phyloP scores from a whole-genome alignment of 2,888 invertebrate genomes.

The Trichacis sp. region DNA sequence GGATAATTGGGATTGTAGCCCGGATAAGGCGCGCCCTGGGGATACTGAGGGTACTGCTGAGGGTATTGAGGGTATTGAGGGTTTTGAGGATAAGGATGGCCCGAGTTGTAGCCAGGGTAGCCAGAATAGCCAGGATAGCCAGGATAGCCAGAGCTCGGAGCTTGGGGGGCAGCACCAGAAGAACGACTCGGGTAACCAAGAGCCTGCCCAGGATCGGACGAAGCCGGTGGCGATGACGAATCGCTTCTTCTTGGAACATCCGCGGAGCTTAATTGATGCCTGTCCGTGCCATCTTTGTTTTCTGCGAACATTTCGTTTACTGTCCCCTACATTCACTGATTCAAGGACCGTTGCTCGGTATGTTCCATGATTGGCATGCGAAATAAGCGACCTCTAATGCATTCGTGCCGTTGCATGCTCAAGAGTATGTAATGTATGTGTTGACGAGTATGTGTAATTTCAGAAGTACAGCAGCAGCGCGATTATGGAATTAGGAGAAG shows the following conservation, averaged over 20 bases:
- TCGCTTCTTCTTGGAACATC: no score
- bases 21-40: slow-evolving; percentile 24
- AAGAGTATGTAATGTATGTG: no score
- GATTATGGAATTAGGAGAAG: no score
- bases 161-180: slow-evolving; percentile 14
- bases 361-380: slow-evolving; percentile 41
- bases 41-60: slow-evolving; percentile 24
- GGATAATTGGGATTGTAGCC: slow-evolving; percentile 17
- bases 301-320: slow-evolving; percentile 63
- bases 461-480: no score
- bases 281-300: slow-evolving; percentile 48
- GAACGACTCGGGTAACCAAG: slow-evolving; percentile 37
- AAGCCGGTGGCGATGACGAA: slow-evolving; percentile 12
- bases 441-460: no score
- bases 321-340: slow-evolving; percentile 46
- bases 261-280: no score
- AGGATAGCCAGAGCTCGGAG: slow-evolving; percentile 28
- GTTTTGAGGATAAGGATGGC: slow-evolving; percentile 16
- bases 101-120: slow-evolving; percentile 33
- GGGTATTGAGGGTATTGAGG: slow-evolving; percentile 30
- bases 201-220: slow-evolving; percentile 26
- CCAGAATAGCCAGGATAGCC: slow-evolving; percentile 35
- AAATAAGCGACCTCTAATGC: no score
- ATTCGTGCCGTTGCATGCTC: no score
- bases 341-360: slow-evolving; percentile 17